Base-by-base conservation (phyloP, 2,113 vertebrate species). In the Serilophus lunatus region DNA sequence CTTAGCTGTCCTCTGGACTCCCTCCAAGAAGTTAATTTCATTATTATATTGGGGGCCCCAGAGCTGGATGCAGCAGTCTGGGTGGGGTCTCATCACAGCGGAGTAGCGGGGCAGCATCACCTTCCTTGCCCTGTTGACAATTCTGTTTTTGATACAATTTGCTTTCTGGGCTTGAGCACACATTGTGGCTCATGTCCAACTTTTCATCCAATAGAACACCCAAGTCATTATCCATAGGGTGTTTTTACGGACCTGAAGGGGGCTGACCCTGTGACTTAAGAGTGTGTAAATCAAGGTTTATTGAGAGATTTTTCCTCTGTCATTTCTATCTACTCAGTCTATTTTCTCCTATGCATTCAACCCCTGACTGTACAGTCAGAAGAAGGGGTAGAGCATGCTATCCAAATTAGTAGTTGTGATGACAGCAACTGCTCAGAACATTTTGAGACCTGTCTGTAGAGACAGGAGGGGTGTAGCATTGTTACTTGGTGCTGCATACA, bases 81-180 rank as follows among this genome's bases (percentile, higher is more conserved):
- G 19, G 26, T n/a, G 44, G 33, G 12, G 7, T 59, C 44, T 79
- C 44, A 47, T 7, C 29, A 57, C 20, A 56, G 33, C 9, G 10
- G 24, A 54, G 45, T 0, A 72, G 49, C 45, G 28, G 18, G 15
- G 5, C 25, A 63, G 24, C 64, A 63, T 49, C 3, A 8, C 19
- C 4, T 63, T 28, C 14, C n/a, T 53, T 0, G 0, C 38, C 31
- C 44, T 57, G 23, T 38, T 82, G 40, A 12, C 5, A 6, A 3
- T 0, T 0, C 60, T 78, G 7, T 26, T 68, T n/a, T 63, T 49
- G 12, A 10, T 28, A 8, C 0, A 2, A 3, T 18, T 44, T 20
- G 22, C 15, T 47, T 68, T 77, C 53, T 68, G 59, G 26, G 18
- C 53, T 87, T 1, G 7, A 87, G 29, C 2, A 1, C 8, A 13